Conservation (phyloP, 2,797 vertebrate species). For the Columba guinea region DNA sequence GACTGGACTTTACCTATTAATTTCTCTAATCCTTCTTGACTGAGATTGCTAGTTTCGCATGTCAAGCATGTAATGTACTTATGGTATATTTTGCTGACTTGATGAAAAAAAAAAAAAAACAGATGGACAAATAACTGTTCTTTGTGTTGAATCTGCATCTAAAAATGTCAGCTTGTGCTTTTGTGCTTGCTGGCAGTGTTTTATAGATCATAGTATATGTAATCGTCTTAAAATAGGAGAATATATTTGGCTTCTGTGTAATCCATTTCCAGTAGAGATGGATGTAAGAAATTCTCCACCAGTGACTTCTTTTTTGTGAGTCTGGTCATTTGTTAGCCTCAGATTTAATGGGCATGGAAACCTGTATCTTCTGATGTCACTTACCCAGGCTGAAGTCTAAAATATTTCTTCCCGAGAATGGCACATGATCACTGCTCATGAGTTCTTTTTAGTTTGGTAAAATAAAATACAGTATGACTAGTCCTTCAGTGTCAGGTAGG, state of each 20-base stretch:
- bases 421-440: fast-evolving
- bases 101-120: background rate
- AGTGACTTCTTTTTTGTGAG: background rate
- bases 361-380: background rate
- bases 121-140: background rate
- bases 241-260: background rate
- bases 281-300: background rate
- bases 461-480: background rate
- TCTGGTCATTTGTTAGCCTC: background rate
- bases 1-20: background rate
- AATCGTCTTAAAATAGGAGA: background rate
- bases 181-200: background rate
- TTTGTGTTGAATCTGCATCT: background rate
- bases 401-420: background rate
- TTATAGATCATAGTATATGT: background rate
- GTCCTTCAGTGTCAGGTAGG: background rate
- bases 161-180: background rate
- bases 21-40: background rate
- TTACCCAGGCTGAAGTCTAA: background rate
- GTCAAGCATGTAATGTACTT: background rate
- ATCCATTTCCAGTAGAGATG: background rate
- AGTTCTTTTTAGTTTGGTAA: background rate
- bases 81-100: background rate
- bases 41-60: background rate
- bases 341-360: background rate